A percentile compares a stretch with the other conserved stretches of the same genome.
phyloP scores from a whole-genome alignment of 2,888 invertebrate genomes.

The Elysia crispata region DNA sequence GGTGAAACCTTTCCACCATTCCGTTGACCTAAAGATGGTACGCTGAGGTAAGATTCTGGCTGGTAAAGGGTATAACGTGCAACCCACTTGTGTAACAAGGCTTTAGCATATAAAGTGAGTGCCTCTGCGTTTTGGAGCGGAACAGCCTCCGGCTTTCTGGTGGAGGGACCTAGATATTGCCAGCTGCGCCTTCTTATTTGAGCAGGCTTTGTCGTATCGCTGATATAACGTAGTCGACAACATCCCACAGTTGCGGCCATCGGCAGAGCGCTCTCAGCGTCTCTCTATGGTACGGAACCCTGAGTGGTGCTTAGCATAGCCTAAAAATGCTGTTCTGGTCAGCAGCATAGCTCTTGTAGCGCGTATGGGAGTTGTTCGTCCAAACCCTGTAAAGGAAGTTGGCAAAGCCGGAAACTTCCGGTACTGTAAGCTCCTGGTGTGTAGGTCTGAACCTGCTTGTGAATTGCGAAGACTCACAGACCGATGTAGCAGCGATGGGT shows the following conservation, averaged over 20 bases:
- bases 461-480: too few relatives aligned
- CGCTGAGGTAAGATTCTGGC: too few relatives aligned
- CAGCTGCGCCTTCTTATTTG: background rate
- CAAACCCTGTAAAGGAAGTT: background rate
- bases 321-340: too few relatives aligned
- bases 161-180: background rate
- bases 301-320: background rate
- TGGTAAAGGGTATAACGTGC: too few relatives aligned
- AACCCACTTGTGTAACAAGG: too few relatives aligned
- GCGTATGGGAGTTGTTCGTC: background rate
- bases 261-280: background rate
- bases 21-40: too few relatives aligned
- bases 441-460: background rate
- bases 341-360: too few relatives aligned
- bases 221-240: background rate
- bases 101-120: too few relatives aligned
- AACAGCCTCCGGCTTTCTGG: too few relatives aligned
- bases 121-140: too few relatives aligned
- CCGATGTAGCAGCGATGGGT: background rate
- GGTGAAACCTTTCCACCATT: too few relatives aligned
- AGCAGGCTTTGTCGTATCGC: background rate
- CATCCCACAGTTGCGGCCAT: background rate
- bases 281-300: background rate
- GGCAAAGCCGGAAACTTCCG: background rate
- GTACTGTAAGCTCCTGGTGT: background rate